Percentiles rank a stretch among this genome's conserved stretches.
These are phyloP conservation scores for Scaptomyza polygonia DNA, from an alignment of 2,888 invertebrate species.

Conservation along the genomic window DNA sequence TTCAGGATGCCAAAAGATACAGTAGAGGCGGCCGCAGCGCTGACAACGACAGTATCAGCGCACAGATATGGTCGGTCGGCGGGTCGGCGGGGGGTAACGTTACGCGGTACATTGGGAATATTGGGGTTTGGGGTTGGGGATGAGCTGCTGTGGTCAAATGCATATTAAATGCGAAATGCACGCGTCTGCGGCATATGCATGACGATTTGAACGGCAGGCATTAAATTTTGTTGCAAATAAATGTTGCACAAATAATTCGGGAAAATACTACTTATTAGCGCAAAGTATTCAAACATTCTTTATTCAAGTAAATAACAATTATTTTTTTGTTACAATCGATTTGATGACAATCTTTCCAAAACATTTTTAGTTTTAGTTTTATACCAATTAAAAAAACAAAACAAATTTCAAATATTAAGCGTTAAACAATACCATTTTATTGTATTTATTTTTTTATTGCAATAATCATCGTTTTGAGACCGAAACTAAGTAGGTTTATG, in stretches of 20 bases:
- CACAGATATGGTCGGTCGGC: slow-evolving; percentile 23
- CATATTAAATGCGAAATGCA: slow-evolving; percentile 59
- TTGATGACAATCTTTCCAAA: too few species aligned
- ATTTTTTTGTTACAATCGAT: background rate
- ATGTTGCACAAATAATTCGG: background rate
- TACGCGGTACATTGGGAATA: background rate
- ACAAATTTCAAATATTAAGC: too few species aligned
- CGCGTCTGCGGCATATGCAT: slow-evolving; percentile 29
- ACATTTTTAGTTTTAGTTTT: too few species aligned
- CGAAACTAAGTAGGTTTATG: too few species aligned
- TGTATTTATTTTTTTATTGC: too few species aligned
- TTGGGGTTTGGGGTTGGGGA: background rate
- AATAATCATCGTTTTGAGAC: too few species aligned
- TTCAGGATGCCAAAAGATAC: slow-evolving; percentile 35
- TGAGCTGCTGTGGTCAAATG: slow-evolving; percentile 49
- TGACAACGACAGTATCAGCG: slow-evolving; percentile 36
- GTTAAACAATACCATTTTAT: too few species aligned
- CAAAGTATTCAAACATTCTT: background rate
- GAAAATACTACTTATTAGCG: too few species aligned
- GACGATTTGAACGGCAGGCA: slow-evolving; percentile 10
- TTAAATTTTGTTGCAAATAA: slow-evolving; percentile 15
- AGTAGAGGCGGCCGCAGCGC: slow-evolving; percentile 25
- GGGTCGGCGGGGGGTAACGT: too few species aligned
- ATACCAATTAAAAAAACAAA: too few species aligned
- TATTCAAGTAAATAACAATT: background rate